phyloP scores from a whole-genome alignment of 2,797 vertebrate genomes.

The Lemur catta region DNA sequence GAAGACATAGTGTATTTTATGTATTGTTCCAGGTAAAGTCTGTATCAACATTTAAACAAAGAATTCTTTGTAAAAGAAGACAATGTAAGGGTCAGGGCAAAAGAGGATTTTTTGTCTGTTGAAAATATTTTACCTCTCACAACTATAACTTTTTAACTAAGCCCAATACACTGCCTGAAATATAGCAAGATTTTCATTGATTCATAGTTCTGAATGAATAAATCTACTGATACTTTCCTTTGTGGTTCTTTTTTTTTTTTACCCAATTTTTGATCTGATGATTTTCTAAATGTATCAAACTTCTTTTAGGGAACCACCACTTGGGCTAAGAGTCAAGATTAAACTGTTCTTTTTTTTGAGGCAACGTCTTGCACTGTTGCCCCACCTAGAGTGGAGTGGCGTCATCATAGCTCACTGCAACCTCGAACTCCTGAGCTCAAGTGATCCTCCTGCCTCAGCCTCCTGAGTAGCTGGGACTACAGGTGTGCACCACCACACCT shows the following conservation, averaged over 20 bases:
- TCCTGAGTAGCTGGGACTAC: too few species aligned
- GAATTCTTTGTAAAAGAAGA: not conserved
- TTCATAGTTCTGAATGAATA: not conserved
- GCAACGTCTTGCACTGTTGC: too few species aligned
- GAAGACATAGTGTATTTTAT: not conserved
- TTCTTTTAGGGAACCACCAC: not conserved
- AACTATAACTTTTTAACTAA: not conserved
- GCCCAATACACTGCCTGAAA: not conserved
- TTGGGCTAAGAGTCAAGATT: too few species aligned
- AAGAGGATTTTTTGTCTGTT: not conserved
- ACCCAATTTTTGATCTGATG: not conserved
- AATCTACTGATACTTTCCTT: not conserved
- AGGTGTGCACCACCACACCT: too few species aligned
- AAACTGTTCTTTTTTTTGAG: not conserved
- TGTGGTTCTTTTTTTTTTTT: not conserved
- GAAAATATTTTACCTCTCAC: not conserved
- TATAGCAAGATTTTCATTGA: conserved; percentile 9
- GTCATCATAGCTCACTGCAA: too few species aligned
- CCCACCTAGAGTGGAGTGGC: too few species aligned
- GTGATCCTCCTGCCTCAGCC: too few species aligned
- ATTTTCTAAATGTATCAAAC: not conserved
- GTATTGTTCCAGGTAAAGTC: not conserved
- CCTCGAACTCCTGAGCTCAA: too few species aligned
- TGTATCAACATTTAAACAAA: not conserved
- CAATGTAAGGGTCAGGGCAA: not conserved